Evolutionary conservation across 2,113 vertebrate genomes (phyloP).

Genomic region (Azemiops feae): DNA sequence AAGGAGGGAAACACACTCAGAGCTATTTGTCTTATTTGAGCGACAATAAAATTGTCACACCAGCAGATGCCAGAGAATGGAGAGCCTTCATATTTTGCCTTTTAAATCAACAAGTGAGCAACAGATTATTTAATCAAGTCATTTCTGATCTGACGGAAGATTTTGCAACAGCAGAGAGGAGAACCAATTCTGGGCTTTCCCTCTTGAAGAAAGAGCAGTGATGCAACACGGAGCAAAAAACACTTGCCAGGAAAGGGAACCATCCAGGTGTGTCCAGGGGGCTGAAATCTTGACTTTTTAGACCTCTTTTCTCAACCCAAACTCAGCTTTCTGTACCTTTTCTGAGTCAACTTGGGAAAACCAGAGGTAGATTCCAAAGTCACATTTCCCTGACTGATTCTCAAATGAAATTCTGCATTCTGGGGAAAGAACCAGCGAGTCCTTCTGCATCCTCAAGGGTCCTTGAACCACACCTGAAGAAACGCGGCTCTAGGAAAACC

Average conservation of each 20-base stretch:
- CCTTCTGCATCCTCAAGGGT: not conserved
- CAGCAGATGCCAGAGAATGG: constrained; percentile 21
- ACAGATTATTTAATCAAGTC: constrained; percentile 3
- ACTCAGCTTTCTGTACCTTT: not conserved
- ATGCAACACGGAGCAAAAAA: not conserved
- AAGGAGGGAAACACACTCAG: constrained; percentile 9
- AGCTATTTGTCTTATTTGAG: not conserved
- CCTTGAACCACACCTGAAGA: not conserved
- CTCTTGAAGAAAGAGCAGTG: not conserved
- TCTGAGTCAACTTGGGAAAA: not conserved
- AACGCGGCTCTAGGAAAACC: too few species aligned
- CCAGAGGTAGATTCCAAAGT: not conserved
- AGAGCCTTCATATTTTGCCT: not conserved
- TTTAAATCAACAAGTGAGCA: not conserved
- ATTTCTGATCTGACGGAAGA: not conserved
- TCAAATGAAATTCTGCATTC: not conserved
- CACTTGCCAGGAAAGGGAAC: not conserved
- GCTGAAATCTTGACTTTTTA: not conserved
- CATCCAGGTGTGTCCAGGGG: too few species aligned
- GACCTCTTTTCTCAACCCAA: not conserved
- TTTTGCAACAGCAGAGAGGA: not conserved
- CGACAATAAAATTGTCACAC: constrained; percentile 35
- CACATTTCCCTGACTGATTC: not conserved
- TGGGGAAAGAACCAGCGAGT: not conserved
- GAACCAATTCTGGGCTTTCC: not conserved